A percentile compares a stretch with the other conserved stretches of the same genome.
phyloP scores from a whole-genome alignment of 2,888 invertebrate species.

The Linnaemya vulpina region DNA sequence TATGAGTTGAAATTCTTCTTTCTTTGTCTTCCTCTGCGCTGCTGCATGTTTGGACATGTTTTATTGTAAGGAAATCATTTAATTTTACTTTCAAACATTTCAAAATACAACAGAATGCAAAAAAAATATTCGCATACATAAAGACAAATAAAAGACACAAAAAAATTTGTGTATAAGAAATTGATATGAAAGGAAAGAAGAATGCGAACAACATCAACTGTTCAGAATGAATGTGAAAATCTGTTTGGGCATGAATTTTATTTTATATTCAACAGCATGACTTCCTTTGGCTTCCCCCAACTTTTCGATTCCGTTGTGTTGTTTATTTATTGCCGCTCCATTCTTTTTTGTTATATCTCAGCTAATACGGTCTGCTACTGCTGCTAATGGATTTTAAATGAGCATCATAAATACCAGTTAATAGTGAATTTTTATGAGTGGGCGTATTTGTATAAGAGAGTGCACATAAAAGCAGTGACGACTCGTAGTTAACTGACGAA shows the following conservation, averaged over 20 bases:
- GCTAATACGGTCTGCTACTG: constrained; percentile 22
- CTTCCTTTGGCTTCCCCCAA: constrained; percentile 43
- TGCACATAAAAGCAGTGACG: too few species aligned
- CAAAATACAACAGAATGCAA: background rate
- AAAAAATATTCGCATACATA: too few species aligned
- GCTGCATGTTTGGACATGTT: constrained; percentile 18
- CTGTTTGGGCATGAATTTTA: constrained; percentile 49
- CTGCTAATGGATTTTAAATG: constrained; percentile 82
- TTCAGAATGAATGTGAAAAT: constrained; percentile 28
- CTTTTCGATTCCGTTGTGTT: constrained; percentile 19
- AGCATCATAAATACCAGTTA: constrained; percentile 80
- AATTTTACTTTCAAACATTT: constrained; percentile 66
- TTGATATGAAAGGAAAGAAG: constrained; percentile 4
- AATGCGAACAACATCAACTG: background rate
- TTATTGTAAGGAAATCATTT: constrained; percentile 62
- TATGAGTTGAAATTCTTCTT: constrained; percentile 29
- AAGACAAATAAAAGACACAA: too few species aligned
- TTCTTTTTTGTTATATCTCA: background rate
- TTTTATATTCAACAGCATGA: constrained; percentile 26
- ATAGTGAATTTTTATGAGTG: constrained; percentile 50
- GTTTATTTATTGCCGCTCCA: constrained; percentile 20
- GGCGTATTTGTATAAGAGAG: constrained; percentile 10
- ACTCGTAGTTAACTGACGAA: too few species aligned
- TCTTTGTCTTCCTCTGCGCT: constrained; percentile 31
- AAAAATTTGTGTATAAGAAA: background rate